Conservation (phyloP, 2,888 invertebrate species). For the Dasypolia templi region DNA sequence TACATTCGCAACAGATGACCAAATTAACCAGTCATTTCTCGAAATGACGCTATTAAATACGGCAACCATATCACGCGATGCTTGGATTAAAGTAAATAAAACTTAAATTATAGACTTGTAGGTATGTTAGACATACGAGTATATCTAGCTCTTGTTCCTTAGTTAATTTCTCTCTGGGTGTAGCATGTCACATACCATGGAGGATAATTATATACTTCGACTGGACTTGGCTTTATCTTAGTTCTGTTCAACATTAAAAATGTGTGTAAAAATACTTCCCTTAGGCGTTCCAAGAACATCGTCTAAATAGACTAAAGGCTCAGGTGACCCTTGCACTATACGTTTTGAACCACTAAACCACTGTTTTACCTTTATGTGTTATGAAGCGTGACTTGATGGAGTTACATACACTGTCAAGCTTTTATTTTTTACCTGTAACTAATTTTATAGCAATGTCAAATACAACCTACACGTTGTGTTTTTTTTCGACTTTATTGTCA, state of each 20-base stretch:
- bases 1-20: slow-evolving; percentile 62
- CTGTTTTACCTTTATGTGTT: neutral
- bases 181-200: slow-evolving; percentile 35
- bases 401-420: slow-evolving; percentile 3
- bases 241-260: neutral
- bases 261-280: neutral
- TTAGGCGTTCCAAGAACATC: neutral
- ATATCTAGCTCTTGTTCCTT: slow-evolving; percentile 46
- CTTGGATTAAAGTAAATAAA: slow-evolving; percentile 77
- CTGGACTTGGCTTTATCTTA: slow-evolving; percentile 1
- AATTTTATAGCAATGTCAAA: slow-evolving; percentile 18
- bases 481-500: slow-evolving; percentile 36
- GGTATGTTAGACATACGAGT: slow-evolving; percentile 51
- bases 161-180: slow-evolving; percentile 51
- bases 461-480: slow-evolving; percentile 39
- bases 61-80: slow-evolving; percentile 74
- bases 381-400: slow-evolving; percentile 26
- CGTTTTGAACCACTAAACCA: neutral
- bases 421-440: slow-evolving; percentile 21
- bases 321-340: neutral
- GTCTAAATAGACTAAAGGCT: neutral
- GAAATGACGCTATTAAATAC: slow-evolving; percentile 65
- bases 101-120: slow-evolving; percentile 71
- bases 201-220: slow-evolving; percentile 40
- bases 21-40: slow-evolving; percentile 67